Percentiles rank a stretch among this genome's conserved stretches.
Conservation (phyloP, 2,113 vertebrate species). For the Anarrhichthys ocellatus region DNA sequence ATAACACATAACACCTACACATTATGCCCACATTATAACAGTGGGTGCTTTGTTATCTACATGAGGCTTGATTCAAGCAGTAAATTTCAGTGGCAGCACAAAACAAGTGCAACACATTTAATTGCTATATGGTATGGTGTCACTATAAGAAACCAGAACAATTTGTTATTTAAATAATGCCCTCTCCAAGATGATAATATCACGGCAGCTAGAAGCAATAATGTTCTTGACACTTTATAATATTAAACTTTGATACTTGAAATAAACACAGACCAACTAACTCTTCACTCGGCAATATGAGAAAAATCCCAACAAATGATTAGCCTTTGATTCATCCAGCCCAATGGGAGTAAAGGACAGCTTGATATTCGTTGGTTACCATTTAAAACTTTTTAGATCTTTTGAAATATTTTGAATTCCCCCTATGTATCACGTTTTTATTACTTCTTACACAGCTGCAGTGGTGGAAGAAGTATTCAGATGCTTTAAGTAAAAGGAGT, state of each 20-base stretch:
- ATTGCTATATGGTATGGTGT: slow-evolving; percentile 76
- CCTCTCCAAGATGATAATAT: slow-evolving; percentile 63
- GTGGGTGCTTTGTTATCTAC: slow-evolving; percentile 77
- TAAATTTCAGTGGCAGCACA: slow-evolving; percentile 67
- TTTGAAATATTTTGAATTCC: not conserved
- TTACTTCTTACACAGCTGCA: not conserved
- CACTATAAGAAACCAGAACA: slow-evolving; percentile 63
- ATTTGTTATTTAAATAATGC: slow-evolving; percentile 54
- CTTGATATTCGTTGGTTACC: not conserved
- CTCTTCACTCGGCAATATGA: not conserved
- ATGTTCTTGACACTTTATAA: slow-evolving; percentile 23
- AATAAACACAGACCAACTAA: slow-evolving; percentile 8
- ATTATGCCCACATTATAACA: slow-evolving; percentile 74
- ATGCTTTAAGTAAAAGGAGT: not conserved
- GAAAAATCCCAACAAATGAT: slow-evolving; percentile 7
- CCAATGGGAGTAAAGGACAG: not conserved
- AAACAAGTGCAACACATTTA: slow-evolving; percentile 82
- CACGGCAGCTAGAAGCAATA: slow-evolving; percentile 9
- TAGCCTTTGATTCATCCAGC: slow-evolving; percentile 4
- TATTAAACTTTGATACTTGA: slow-evolving; percentile 37
- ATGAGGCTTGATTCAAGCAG: slow-evolving; percentile 64
- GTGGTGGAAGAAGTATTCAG: not conserved
- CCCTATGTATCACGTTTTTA: not conserved
- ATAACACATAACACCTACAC: slow-evolving; percentile 80
- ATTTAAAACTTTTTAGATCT: not conserved